Percentiles rank a stretch among this genome's conserved stretches.
Evolutionary conservation across 2,113 vertebrate genomes (phyloP).

Genomic region (Candoia aspera): DNA sequence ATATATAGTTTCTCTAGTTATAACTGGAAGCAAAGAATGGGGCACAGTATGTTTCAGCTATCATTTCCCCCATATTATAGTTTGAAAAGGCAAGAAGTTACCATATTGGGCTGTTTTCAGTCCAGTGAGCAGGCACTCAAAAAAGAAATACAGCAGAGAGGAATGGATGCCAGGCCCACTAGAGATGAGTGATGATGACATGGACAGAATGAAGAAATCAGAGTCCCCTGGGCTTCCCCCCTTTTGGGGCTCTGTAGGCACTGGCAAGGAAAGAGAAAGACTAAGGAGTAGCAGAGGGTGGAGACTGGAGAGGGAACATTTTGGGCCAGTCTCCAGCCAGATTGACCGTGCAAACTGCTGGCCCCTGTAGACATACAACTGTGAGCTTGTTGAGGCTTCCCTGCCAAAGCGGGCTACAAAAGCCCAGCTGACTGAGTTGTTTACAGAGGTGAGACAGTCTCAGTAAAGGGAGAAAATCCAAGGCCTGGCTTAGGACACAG

Average conservation of each 20-base stretch:
- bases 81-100: neutral
- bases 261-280: conserved; percentile 31
- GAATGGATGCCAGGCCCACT: neutral
- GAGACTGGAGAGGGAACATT: conserved; percentile 68
- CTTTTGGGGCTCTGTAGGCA: neutral
- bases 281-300: conserved; percentile 42
- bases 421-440: conserved; percentile 40
- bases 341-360: conserved; percentile 57
- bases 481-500: conserved; percentile 68
- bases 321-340: conserved; percentile 68
- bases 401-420: conserved; percentile 44
- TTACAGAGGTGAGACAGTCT: conserved; percentile 57
- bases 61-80: neutral
- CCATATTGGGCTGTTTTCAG: neutral
- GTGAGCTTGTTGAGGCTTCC: conserved; percentile 63
- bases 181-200: neutral
- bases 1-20: neutral
- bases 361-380: conserved; percentile 55
- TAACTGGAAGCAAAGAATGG: neutral
- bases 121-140: neutral
- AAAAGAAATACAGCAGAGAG: neutral
- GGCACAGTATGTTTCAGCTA: neutral
- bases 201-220: conserved; percentile 25
- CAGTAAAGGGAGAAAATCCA: conserved; percentile 68
- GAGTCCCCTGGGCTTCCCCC: neutral